Evolutionary conservation across 2,797 vertebrate species (phyloP).

Genomic region (Chanos chanos): DNA sequence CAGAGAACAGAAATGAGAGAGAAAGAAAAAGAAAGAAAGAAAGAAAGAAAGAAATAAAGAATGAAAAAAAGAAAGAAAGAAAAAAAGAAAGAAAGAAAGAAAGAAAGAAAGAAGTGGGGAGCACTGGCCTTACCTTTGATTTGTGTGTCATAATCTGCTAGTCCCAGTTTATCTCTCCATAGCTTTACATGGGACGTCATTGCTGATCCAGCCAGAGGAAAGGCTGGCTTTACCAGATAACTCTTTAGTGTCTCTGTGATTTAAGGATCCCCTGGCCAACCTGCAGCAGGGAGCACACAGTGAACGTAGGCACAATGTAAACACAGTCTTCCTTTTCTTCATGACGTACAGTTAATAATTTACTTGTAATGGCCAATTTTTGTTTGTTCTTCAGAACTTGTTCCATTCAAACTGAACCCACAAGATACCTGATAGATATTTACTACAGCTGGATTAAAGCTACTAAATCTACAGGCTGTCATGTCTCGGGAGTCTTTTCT

Average conservation of each 20-base stretch:
- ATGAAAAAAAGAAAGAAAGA: not conserved
- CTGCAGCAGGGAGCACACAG: not conserved
- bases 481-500: too few species aligned
- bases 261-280: not conserved
- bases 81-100: not conserved
- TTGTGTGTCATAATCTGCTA: conserved; percentile 79
- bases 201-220: conserved; percentile 52
- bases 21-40: not conserved
- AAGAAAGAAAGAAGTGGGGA: not conserved
- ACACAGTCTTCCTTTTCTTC: too few species aligned
- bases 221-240: conserved; percentile 49
- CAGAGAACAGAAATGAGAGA: not conserved
- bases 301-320: too few species aligned
- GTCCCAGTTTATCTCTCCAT: conserved; percentile 65
- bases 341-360: too few species aligned
- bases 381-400: too few species aligned
- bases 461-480: too few species aligned
- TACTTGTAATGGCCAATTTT: too few species aligned
- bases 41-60: not conserved
- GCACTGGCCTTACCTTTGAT: conserved; percentile 76
- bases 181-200: conserved; percentile 80
- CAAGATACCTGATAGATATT: too few species aligned
- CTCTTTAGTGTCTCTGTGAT: not conserved
- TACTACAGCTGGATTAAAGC: too few species aligned
- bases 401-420: too few species aligned